Evolutionary conservation across 2,888 invertebrate species (phyloP), one percentile per base, ranked within the genome.

Genomic region (Pelosia muscerda): DNA sequence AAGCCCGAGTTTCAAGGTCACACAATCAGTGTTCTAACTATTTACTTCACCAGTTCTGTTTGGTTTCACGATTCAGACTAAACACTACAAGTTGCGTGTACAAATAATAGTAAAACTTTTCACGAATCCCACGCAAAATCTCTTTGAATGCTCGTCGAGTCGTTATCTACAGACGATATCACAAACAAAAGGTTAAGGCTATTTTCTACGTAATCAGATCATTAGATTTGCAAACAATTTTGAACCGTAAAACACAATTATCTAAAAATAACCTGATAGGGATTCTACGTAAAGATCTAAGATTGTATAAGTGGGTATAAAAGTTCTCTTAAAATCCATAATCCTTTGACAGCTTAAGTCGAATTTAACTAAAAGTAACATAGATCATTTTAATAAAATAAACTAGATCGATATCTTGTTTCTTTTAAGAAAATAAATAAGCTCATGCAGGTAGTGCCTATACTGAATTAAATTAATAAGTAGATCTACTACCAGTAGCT

Each of bases 91-190:
- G 9, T 53, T 34, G 38, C 58, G n/a, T 58, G 58, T 28, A 63
- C 59, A 65, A 68, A 60, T 54, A 62, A 65, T 65, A 65, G 42
- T 65, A 62, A 62, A 65, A 1, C 62, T 69, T 31, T 65, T 55
- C 55, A 23, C 49, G 62, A 31, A 38, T 57, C 56, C 38, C 31
- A 65, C 34, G 23, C 64, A 13, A 31, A 58, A 49, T 60, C 9
- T 42, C 22, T 28, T 28, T 26, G 60, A 42, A 42, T 38, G 38
- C 23, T 63, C 31, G 0, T 10, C 26, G 26, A 42, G 34, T 25
- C 57, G 57, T 64, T 22, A 64, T 5, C 49, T 49, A 49, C n/a
- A 23, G 31, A 26, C 25, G 58, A 60, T 49, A 61, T 23, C 38
- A 31, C 19, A 13, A 56, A 61, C 26, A 49, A 8, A 22, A 31